Conservation (phyloP, 2,797 vertebrate species). For the Oryzias sinensis region DNA sequence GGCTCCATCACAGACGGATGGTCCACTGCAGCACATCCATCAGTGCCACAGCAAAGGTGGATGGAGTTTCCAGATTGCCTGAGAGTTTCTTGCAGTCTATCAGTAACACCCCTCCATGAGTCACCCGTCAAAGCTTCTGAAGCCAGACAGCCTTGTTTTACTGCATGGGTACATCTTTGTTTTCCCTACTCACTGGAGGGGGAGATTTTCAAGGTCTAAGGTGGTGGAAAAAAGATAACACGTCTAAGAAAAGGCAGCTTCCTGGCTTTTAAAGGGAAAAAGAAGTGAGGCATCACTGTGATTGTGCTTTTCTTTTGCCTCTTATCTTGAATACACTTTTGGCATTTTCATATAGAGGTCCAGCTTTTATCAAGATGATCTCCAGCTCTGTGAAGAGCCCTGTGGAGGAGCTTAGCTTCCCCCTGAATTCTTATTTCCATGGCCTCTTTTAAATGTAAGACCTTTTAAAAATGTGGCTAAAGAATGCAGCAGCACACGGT, state of each 20-base stretch:
- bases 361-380: slow-evolving; percentile 59
- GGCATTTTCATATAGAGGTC: slow-evolving; percentile 57
- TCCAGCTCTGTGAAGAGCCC: slow-evolving; percentile 29
- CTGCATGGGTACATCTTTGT: slow-evolving; percentile 57
- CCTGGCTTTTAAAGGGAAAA: slow-evolving; percentile 6
- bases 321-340: slow-evolving; percentile 51
- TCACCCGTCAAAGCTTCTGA: slow-evolving; percentile 67
- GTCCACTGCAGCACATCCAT: slow-evolving; percentile 63
- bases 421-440: slow-evolving; percentile 33
- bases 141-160: slow-evolving; percentile 55
- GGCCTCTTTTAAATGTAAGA: slow-evolving; percentile 21
- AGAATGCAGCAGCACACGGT: slow-evolving; percentile 12
- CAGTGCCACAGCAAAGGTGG: slow-evolving; percentile 52
- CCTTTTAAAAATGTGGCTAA: slow-evolving; percentile 29
- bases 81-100: slow-evolving; percentile 48
- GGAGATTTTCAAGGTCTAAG: slow-evolving; percentile 42
- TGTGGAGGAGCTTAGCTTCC: slow-evolving; percentile 46
- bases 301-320: slow-evolving; percentile 14
- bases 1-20: slow-evolving; percentile 58
- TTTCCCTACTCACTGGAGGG: slow-evolving; percentile 36
- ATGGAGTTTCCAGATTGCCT: slow-evolving; percentile 70
- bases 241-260: slow-evolving; percentile 20
- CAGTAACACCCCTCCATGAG: slow-evolving; percentile 63
- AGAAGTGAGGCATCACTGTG: slow-evolving; percentile 6
- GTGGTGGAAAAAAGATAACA: slow-evolving; percentile 22